phyloP scores from a whole-genome alignment of 2,888 invertebrate genomes.

The Ariolimax columbianus region DNA sequence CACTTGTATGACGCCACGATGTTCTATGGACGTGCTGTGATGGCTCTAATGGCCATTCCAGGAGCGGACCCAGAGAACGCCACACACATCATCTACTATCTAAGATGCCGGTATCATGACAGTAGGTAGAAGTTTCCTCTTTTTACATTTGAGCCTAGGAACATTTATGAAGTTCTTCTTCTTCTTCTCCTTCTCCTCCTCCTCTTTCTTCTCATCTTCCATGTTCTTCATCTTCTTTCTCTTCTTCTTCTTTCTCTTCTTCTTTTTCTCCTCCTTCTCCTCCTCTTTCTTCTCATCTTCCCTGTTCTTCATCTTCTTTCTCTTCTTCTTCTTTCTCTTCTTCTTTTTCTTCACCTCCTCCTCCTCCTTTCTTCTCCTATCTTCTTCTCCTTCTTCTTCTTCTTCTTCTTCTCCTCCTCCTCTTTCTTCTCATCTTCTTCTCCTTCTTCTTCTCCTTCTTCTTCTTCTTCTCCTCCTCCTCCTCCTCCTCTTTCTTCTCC shows the following conservation, averaged over 20 bases:
- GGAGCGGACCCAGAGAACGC: constrained; percentile 49
- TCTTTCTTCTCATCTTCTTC: background rate
- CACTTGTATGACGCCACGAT: constrained; percentile 53
- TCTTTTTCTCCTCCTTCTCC: background rate
- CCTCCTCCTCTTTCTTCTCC: no score
- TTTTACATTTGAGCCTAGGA: no score
- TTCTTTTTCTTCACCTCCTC: background rate
- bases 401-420: background rate
- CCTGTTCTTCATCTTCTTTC: background rate
- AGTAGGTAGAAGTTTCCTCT: constrained; percentile 3
- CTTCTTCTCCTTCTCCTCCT: no score
- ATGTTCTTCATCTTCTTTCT: background rate
- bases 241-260: background rate
- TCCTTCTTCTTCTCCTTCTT: background rate
- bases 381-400: background rate
- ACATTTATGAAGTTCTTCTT: no score
- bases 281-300: background rate
- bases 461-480: background rate
- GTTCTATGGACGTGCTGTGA: constrained; percentile 48
- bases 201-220: no score
- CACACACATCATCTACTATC: constrained; percentile 19
- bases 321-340: background rate
- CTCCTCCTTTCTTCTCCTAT: background rate
- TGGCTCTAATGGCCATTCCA: constrained; percentile 36
- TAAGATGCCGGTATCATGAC: constrained; percentile 28